Conservation (phyloP, 2,888 invertebrate genomes). For the Chesias legatella region DNA sequence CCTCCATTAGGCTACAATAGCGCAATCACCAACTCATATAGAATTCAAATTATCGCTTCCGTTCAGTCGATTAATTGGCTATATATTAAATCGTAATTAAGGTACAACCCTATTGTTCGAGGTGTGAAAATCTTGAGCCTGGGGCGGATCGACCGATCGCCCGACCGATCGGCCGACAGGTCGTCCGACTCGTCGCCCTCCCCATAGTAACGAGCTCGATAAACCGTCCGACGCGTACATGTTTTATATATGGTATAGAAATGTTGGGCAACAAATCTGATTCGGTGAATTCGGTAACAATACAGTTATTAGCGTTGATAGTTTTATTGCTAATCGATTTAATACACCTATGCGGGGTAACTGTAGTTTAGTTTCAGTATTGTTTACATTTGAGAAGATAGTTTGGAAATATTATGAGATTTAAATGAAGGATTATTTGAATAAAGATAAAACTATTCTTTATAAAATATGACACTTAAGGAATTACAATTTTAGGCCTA, state of each 20-base stretch:
- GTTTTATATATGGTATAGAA: not conserved
- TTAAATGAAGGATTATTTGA: too few relatives aligned
- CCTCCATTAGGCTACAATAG: slow-evolving; percentile 24
- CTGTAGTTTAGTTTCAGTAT: not conserved
- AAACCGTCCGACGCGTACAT: not conserved
- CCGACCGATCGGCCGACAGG: slow-evolving; percentile 33
- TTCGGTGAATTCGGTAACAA: slow-evolving; percentile 15
- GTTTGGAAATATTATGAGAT: too few relatives aligned
- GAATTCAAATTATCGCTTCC: slow-evolving; percentile 28
- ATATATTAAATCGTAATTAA: slow-evolving; percentile 79
- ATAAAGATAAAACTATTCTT: too few relatives aligned
- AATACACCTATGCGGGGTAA: slow-evolving; percentile 13
- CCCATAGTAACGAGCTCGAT: slow-evolving; percentile 1
- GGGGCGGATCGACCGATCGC: slow-evolving; percentile 38
- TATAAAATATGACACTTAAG: too few relatives aligned
- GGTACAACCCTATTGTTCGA: slow-evolving; percentile 59
- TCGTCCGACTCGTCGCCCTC: not conserved
- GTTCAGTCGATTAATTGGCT: slow-evolving; percentile 65
- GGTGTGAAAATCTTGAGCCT: slow-evolving; percentile 58
- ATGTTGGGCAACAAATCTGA: not conserved
- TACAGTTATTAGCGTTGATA: slow-evolving; percentile 36
- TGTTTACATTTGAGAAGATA: slow-evolving; percentile 1
- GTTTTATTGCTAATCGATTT: slow-evolving; percentile 34
- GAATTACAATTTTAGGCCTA: too few relatives aligned
- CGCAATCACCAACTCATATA: slow-evolving; percentile 28